phyloP scores from a whole-genome alignment of 2,113 vertebrate genomes.

The Casuarius casuarius region DNA sequence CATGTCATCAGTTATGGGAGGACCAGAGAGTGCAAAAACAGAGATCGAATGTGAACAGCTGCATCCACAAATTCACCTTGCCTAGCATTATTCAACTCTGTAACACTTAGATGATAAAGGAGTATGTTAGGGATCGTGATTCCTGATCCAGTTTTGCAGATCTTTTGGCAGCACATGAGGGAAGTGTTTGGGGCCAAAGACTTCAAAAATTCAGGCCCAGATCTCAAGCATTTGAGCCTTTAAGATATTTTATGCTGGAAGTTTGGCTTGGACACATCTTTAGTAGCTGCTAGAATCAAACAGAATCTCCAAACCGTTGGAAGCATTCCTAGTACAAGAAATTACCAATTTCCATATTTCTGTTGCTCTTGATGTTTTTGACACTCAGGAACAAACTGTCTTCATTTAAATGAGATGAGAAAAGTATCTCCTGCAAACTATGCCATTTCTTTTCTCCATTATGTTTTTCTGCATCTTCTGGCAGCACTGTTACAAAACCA shows the following conservation, averaged over 20 bases:
- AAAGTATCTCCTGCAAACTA: slow-evolving; percentile 79
- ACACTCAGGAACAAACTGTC: slow-evolving; percentile 76
- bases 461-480: slow-evolving; percentile 69
- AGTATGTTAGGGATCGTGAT: background rate
- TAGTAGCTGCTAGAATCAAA: slow-evolving; percentile 21
- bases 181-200: background rate
- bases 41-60: background rate
- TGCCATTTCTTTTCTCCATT: slow-evolving; percentile 77
- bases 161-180: background rate
- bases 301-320: slow-evolving; percentile 43
- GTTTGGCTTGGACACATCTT: slow-evolving; percentile 26
- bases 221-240: background rate
- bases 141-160: background rate
- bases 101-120: background rate
- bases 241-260: background rate
- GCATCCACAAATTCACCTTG: background rate
- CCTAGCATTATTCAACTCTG: background rate
- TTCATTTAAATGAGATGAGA: slow-evolving; percentile 78
- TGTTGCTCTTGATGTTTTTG: slow-evolving; percentile 73
- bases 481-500: slow-evolving; percentile 67
- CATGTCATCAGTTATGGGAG: background rate
- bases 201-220: background rate
- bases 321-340: slow-evolving; percentile 50
- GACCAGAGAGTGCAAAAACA: background rate
- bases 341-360: slow-evolving; percentile 54